Evolutionary conservation across 2,113 vertebrate genomes (phyloP).

Genomic region (Paradoxurus hermaphroditus): DNA sequence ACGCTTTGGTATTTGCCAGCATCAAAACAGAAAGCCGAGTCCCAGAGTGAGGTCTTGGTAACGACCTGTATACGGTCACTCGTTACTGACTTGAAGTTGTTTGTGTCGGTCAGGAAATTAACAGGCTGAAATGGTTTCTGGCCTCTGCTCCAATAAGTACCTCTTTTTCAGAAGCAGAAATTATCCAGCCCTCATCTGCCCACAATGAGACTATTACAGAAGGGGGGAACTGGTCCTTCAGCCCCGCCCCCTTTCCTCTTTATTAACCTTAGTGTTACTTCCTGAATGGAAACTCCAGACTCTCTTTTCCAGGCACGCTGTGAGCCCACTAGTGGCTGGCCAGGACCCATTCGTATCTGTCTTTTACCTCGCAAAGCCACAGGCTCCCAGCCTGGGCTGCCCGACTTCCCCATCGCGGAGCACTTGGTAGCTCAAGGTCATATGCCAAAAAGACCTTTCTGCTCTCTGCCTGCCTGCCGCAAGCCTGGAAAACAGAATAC

Average conservation of each 20-base stretch:
- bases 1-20: not conserved
- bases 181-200: not conserved
- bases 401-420: not conserved
- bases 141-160: not conserved
- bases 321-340: not conserved
- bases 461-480: not conserved
- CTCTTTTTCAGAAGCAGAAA: not conserved
- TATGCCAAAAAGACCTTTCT: not conserved
- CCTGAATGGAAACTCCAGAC: not conserved
- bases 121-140: not conserved
- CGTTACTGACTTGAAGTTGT: not conserved
- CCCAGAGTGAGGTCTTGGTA: not conserved
- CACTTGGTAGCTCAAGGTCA: not conserved
- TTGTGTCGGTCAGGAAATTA: not conserved
- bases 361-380: not conserved
- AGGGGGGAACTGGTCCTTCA: not conserved
- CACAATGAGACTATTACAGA: not conserved
- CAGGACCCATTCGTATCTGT: not conserved
- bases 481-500: constrained; percentile 3
- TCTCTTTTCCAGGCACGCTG: not conserved
- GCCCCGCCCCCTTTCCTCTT: not conserved
- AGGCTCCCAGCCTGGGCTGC: not conserved
- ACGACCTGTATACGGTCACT: not conserved
- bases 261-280: not conserved
- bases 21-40: not conserved